Percentiles rank a stretch among this genome's conserved stretches.
phyloP scores from a whole-genome alignment of 2,113 vertebrate species.

The Eulacestoma nigropectus region DNA sequence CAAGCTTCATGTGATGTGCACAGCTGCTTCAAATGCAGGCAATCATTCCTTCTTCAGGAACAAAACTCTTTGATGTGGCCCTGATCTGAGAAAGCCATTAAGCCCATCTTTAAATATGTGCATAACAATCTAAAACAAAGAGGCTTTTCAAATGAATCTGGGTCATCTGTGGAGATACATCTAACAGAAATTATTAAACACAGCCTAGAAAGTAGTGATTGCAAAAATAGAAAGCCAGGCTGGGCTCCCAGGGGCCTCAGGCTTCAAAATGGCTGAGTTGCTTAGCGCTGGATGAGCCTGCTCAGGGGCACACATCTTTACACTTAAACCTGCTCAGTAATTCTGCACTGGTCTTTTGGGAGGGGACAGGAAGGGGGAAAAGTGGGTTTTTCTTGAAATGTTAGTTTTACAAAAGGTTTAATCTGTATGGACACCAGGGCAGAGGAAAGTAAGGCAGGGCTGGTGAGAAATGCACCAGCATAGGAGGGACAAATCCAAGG shows the following conservation, averaged over 20 bases:
- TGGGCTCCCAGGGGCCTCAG: not conserved
- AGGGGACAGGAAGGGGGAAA: not conserved
- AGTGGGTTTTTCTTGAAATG: not conserved
- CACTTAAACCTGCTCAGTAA: not conserved
- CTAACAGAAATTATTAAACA: conserved; percentile 16
- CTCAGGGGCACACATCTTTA: not conserved
- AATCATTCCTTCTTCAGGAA: not conserved
- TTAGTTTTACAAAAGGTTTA: not conserved
- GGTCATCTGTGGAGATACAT: conserved; percentile 27
- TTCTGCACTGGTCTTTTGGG: not conserved
- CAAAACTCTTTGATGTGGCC: conserved; percentile 16
- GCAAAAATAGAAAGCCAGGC: not conserved
- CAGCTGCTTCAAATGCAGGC: not conserved
- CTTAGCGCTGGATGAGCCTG: not conserved
- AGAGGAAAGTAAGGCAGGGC: not conserved
- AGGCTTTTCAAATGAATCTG: conserved; percentile 36
- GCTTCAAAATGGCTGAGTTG: not conserved
- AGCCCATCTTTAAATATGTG: conserved; percentile 37
- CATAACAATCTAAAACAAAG: conserved; percentile 46
- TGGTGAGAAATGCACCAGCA: not conserved
- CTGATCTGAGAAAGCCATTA: conserved; percentile 50
- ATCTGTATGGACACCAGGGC: not conserved
- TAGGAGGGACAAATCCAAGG: not conserved
- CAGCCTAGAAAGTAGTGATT: not conserved
- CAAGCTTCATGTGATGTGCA: not conserved